Evolutionary conservation across 2,113 vertebrate species (phyloP), one percentile per base, ranked within the genome.

Genomic region (Chinchilla lanigera): DNA sequence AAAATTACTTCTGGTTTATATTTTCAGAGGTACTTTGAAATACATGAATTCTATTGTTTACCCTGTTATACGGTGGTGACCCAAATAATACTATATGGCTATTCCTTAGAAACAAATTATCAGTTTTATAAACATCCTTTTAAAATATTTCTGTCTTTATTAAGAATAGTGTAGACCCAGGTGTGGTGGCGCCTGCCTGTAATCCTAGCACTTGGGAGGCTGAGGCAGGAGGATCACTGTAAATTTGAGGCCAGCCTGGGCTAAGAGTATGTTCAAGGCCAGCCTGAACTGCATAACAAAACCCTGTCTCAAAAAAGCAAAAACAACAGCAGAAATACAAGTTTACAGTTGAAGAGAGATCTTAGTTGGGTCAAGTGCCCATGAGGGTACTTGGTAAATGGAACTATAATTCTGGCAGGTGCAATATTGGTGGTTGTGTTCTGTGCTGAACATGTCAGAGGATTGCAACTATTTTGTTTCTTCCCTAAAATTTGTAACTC

Each of bases 1-100:
- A 95, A 75, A 95, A 89, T 95, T 75, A 86, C 44, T 94, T 94
- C 47, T 81, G 75, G 30, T 84, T 93, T 92, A 30, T 89, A 88
- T 8, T 93, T 92, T 95, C 38, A 85, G 7, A 58, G 47, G 24
- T 93, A 63, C 38, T 96, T 88, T 85, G 65, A 82, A 56, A 71
- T 65, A 69, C 3, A 5, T 87, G 5, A 93, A 50, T 94, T 86
- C 69, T 95, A 7, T 61, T 91, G 13, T 95, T 94, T 92, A 30
- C 56, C 44, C 13, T 24, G 24, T 81, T 78, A 33, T 41, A 91
- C 63, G 86, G 1, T 20, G 78, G 33, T 69, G 33, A 88, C 52
- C 33, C 67, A 96, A 58, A 78, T 95, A 87, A 83, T 86, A 54
- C 1, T n/a, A 33, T 54, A 41, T 58, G 44, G 5, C 67, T 47